Evolutionary conservation across 1,140 invertebrate species (phyloP).

Genomic region (Papilio polyxenes): DNA sequence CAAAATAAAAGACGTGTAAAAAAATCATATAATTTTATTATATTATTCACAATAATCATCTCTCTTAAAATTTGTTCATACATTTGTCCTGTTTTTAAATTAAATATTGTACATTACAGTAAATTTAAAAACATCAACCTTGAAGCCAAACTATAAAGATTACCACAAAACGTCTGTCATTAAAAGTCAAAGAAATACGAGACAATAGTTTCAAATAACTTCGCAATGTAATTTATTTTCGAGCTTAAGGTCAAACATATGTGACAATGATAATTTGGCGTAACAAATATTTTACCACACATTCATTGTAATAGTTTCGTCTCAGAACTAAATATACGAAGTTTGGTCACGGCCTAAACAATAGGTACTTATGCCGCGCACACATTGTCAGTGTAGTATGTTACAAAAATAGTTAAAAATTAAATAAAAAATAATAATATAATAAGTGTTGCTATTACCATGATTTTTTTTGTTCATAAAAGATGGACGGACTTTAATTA

Average conservation of each 20-base stretch:
- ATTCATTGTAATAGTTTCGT: not conserved
- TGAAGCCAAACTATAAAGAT: conserved; percentile 1
- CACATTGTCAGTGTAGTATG: not conserved
- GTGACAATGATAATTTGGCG: conserved; percentile 6
- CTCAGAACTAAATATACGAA: not conserved
- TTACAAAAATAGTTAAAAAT: conserved; percentile 7
- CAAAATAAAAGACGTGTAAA: not conserved
- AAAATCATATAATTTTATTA: conserved; percentile 15
- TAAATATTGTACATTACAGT: not conserved
- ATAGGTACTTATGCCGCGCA: not conserved
- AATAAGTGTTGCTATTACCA: not conserved
- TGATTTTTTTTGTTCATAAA: conserved; percentile 6
- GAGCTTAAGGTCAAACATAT: conserved; percentile 16
- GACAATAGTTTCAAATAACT: conserved; percentile 10
- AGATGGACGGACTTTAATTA: not conserved
- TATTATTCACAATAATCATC: not conserved
- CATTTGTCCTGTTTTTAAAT: not conserved
- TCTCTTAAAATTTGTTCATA: not conserved
- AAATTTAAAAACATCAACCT: conserved; percentile 22
- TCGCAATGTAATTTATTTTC: not conserved
- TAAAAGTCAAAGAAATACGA: not conserved
- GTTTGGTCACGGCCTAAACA: not conserved
- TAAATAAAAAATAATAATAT: not conserved
- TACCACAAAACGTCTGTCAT: not conserved
- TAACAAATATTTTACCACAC: conserved; percentile 12